Evolutionary conservation across 2,888 invertebrate species (phyloP).

Genomic region (Nymphalis urticae): DNA sequence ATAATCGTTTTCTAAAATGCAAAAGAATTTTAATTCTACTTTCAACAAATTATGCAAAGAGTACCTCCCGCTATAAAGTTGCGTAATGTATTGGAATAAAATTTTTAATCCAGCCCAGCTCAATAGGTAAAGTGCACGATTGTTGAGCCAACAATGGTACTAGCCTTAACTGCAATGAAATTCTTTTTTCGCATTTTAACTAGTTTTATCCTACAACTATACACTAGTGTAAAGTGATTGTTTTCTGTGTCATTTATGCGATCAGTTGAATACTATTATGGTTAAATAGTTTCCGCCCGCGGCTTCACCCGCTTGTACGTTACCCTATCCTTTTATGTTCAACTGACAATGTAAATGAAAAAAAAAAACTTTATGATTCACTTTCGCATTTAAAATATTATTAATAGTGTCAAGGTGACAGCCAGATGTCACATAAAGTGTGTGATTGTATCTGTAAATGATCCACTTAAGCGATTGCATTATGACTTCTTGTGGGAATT

Average conservation of each 20-base stretch:
- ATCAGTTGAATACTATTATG: no score
- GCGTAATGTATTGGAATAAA: conserved; percentile 28
- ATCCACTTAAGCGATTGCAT: no score
- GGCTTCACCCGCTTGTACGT: no score
- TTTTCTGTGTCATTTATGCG: background rate
- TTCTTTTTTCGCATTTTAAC: conserved; percentile 16
- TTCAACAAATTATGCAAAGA: conserved; percentile 11
- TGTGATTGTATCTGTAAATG: no score
- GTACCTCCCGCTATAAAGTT: conserved; percentile 9
- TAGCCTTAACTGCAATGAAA: conserved; percentile 20
- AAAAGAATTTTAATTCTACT: background rate
- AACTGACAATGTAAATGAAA: no score
- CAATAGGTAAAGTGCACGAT: conserved; percentile 23
- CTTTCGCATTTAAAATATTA: no score
- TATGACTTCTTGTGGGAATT: no score
- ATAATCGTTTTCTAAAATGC: background rate
- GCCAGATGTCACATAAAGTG: no score
- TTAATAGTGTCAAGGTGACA: no score
- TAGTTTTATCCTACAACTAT: conserved; percentile 11
- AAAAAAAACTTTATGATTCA: no score
- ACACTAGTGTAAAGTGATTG: conserved; percentile 3
- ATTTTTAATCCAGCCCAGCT: conserved; percentile 26
- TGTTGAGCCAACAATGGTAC: conserved; percentile 31
- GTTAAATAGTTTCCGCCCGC: no score
- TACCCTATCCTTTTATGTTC: no score